Base-by-base conservation (phyloP, 2,888 invertebrate genomes). In the Drosophila paramelanica region DNA sequence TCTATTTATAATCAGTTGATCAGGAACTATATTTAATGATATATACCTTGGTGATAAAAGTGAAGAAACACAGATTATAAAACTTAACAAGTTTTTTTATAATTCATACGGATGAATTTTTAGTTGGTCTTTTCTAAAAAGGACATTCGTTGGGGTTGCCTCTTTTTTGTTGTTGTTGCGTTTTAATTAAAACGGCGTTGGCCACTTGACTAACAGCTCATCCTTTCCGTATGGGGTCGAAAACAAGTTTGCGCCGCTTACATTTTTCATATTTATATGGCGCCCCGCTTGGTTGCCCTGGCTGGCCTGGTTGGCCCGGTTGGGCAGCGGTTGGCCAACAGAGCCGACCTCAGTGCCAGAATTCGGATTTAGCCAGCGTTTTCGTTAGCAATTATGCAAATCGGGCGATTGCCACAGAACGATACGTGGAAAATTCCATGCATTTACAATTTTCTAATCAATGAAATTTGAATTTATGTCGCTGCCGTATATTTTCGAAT, bases 401-500 rank as follows among this genome's bases (percentile, higher is more conserved):
- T 91, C 85, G 82, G 57, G 81, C 90, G 90, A 90, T 91, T 73
- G 87, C 85, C 73, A 65, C 77, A 77, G 43, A 56, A 47, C 73
- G 88, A 90, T 88, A 89, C 73, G 67, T 67, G 64, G 66, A 87
- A 87, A 90, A 90, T 90, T 91, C 91, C 82, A 91, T 90, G 91
- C 90, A 91, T 90, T 91, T 89, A 86, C 85, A 91, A 91, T 91
- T 90, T 90, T 90, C 90, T 91, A 90, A 90, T 90, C 91, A 91
- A 91, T 90, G 88, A 81, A 89, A 91, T 86, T 91, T 89, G 88
- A 91, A 91, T 90, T 90, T 90, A 88, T 89, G 86, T 88, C 76
- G 80, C 76, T 67, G 65, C 65, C 23, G 23, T 55, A 55, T 50
- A 43, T 62, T 62, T 62, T 33, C 31, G 25, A 36, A 20, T 38